Conservation (phyloP, 2,113 vertebrate genomes). For the Hemichromis elongatus region DNA sequence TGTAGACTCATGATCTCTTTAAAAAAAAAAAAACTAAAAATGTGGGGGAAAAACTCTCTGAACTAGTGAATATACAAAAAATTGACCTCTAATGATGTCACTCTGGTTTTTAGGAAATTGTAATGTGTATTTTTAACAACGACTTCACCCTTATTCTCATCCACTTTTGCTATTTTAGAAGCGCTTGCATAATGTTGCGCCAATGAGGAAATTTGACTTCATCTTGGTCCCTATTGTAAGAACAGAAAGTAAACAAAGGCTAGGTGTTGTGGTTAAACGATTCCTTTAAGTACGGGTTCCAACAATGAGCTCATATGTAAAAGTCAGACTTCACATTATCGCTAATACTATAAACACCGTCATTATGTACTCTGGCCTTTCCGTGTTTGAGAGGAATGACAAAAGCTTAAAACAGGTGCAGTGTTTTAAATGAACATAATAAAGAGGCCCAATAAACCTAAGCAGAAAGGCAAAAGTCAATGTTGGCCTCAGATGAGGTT, state of each 20-base stretch:
- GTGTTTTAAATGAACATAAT: neutral
- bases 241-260: neutral
- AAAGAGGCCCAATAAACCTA: neutral
- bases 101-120: neutral
- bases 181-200: neutral
- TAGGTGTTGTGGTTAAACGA: neutral
- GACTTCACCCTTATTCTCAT: neutral
- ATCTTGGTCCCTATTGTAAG: neutral
- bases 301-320: neutral
- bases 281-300: neutral
- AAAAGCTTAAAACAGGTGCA: neutral
- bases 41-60: neutral
- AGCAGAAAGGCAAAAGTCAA: neutral
- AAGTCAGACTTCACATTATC: neutral
- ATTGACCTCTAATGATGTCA: neutral
- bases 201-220: neutral
- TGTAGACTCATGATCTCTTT: neutral
- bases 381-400: neutral
- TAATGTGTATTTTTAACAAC: neutral
- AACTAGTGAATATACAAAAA: neutral
- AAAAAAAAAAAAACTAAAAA: neutral
- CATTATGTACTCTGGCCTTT: neutral
- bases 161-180: neutral
- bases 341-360: neutral
- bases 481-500: neutral